phyloP scores from a whole-genome alignment of 2,797 vertebrate species.

The Onychomys torridus region DNA sequence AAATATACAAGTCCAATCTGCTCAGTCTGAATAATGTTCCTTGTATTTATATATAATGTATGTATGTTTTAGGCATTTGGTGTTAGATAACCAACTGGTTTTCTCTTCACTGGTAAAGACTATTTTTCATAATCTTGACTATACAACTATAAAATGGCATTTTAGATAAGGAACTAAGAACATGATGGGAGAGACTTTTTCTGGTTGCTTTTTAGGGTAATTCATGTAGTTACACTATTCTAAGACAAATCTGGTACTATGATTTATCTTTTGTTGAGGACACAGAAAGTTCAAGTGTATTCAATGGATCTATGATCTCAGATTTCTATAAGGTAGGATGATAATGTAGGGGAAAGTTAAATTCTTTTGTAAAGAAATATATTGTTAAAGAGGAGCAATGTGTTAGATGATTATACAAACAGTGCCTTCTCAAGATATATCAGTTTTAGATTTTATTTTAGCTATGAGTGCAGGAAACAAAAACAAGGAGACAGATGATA shows the following conservation, averaged over 20 bases:
- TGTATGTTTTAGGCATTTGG: neutral
- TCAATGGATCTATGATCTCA: neutral
- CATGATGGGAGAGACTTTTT: neutral
- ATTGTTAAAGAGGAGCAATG: too few relatives aligned
- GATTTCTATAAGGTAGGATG: neutral
- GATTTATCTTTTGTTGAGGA: neutral
- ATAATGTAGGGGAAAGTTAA: neutral
- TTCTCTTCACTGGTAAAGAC: neutral
- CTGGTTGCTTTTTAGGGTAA: neutral
- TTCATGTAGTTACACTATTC: neutral
- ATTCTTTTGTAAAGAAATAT: neutral
- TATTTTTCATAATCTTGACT: neutral
- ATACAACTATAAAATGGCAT: neutral
- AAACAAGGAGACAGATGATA: neutral
- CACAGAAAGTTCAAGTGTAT: neutral
- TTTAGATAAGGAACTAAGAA: neutral
- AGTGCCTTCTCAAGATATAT: neutral
- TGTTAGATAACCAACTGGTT: neutral
- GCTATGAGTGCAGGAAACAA: neutral
- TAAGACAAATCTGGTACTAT: neutral
- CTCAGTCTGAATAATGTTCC: neutral
- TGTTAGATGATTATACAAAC: neutral
- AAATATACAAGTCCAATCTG: neutral
- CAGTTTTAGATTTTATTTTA: neutral
- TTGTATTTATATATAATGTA: neutral